Evolutionary conservation across 2,113 vertebrate genomes (phyloP), one percentile per base, ranked within the genome.

Genomic region (Amazona guildingii): DNA sequence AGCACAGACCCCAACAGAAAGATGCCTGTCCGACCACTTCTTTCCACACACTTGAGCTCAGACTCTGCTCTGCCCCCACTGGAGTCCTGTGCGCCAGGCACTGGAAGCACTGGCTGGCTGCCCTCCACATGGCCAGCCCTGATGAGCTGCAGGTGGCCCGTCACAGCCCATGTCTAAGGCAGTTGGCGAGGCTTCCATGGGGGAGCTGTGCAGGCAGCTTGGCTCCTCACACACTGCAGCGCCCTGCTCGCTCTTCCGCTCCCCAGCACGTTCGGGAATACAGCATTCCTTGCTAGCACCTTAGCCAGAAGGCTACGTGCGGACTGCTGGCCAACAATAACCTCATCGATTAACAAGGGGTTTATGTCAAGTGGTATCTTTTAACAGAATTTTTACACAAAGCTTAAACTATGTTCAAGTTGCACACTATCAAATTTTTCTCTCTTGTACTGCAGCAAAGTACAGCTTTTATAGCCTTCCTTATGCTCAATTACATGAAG

Each of bases 71-170:
- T 89, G 81, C 31, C 49, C 78, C 31, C 41, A 33, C n/a, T 24
- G 3, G 35, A 79, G 92, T 21, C 51, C 72, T 13, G 18, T 8
- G 33, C 27, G 1, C 69, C 67, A 76, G 57, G 84, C 61, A n/a
- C 11, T 31, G 83, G 57, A 83, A 79, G 82, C 0, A 0, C 80
- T 83, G 91, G 86, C 88, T 69, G 52, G 31, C 66, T 78, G 93
- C 88, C 87, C 77, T 67, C 68, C 4, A 15, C 69, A 19, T 0
- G 29, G 77, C 86, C 4, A 1, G 86, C 78, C 81, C 72, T 72
- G 89, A 97, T 68, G 74, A 93, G 88, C 92, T 92, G 91, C 92
- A 96, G 93, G 96, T 93, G 92, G 82, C 91, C 92, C 17, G 0
- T 51, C 67, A 86, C 51, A 91, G 81, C 80, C 91, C 16, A 0